Conservation (phyloP, 1,140 invertebrate species). For the Macrocentrus cingulum region DNA sequence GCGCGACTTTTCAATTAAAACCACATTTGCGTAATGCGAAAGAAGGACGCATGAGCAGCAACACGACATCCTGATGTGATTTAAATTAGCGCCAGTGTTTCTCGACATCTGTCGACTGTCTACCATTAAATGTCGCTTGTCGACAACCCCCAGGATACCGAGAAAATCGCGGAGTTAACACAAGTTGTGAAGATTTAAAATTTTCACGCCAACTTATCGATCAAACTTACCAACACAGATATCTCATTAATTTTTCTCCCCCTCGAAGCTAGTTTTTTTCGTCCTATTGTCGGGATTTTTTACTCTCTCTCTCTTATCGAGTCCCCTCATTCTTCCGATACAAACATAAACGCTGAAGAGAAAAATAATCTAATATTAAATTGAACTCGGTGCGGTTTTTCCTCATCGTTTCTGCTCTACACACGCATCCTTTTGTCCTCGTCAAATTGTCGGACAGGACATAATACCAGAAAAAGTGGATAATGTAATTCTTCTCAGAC, state of each 20-base stretch:
- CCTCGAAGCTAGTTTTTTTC: too few species aligned
- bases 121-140: slow-evolving; percentile 53
- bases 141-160: slow-evolving; percentile 17
- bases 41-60: slow-evolving; percentile 24
- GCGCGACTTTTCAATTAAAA: slow-evolving; percentile 52
- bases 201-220: background rate
- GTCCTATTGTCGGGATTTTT: too few species aligned
- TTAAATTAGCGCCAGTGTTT: slow-evolving; percentile 48
- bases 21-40: slow-evolving; percentile 30
- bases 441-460: slow-evolving; percentile 38
- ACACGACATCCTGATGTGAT: slow-evolving; percentile 39
- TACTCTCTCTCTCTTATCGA: slow-evolving; percentile 29
- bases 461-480: slow-evolving; percentile 27
- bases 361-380: slow-evolving; percentile 48
- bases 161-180: slow-evolving; percentile 22
- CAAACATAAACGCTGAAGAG: slow-evolving; percentile 6
- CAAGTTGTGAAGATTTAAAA: background rate
- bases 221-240: too few species aligned
- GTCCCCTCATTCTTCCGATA: slow-evolving; percentile 27
- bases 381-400: slow-evolving; percentile 43
- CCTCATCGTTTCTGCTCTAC: slow-evolving; percentile 23
- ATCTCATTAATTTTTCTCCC: too few species aligned
- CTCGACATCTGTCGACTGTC: slow-evolving; percentile 45
- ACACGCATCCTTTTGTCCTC: slow-evolving; percentile 39
- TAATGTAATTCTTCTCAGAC: slow-evolving; percentile 40